Evolutionary conservation across 2,113 vertebrate species (phyloP), one percentile per base, ranked within the genome.

Genomic region (Collichthys lucidus): DNA sequence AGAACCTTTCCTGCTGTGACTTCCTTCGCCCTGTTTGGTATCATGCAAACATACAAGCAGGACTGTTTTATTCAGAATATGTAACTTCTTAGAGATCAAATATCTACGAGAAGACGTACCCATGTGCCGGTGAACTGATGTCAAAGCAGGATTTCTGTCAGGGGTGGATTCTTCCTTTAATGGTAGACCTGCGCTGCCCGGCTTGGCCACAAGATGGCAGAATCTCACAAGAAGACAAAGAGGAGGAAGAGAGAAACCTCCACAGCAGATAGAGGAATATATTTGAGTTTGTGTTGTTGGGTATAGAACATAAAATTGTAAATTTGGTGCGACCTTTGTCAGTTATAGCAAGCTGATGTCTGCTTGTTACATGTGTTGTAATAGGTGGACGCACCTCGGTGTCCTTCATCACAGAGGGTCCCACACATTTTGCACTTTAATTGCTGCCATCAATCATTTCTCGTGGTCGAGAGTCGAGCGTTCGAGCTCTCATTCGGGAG

Each of bases 171-270:
- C 20, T 29, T 16, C 7, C 26, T 62, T 69, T n/a, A 56, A 10
- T 3, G 6, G 22, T 1, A 0, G 6, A 4, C 4, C 4, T 78
- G 88, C 79, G 50, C 6, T 82, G 50, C 71, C 40, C 16, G 0
- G 15, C 35, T 59, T 42, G 22, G n/a, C 81, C 93, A 92, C 82
- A 53, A 90, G 92, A 87, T 78, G 88, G 71, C 74, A 86, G 74
- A 16, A 46, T 78, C 52, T 9, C 9, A 80, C 75, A 89, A 63
- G 9, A 24, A 61, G 20, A 85, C 4, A 70, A 80, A 60, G 3
- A 5, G 19, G 55, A 26, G 66, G 40, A 35, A 26, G 12, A 46
- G 44, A 46, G 44, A 46, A 46, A 46, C 20, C 24, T 53, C 0
- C 42, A 4, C 31, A 24, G 63, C 49, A 20, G 20, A n/a, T 9